Base-by-base conservation (phyloP, 2,113 vertebrate genomes). In the Strix uralensis region DNA sequence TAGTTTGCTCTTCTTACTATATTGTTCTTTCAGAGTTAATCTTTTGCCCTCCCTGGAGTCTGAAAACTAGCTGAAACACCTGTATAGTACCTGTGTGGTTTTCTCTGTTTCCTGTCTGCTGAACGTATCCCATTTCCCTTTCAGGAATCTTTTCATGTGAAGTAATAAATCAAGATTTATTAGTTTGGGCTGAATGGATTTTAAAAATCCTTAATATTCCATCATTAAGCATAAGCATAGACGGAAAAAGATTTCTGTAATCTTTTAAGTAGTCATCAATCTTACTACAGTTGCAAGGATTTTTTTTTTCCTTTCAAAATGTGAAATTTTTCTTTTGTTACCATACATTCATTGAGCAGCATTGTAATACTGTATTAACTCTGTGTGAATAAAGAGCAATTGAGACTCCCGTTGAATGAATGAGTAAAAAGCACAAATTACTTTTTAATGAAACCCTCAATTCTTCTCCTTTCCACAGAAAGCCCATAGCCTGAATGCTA, bases 341-440 rank as follows among this genome's bases (percentile, higher is more conserved):
- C 92, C 80, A 94, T 92, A 95, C 97, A 97, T 96, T 98, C 98
- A 98, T 97, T 98, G 97, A 97, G 96, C 97, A 98, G 97, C 97
- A 96, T 97, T 97, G 97, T 98, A 96, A 98, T 97, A 97, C 96
- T 97, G 97, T 97, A 97, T 97, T 98, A 98, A 96, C 97, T 97
- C 96, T 63, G 86, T 89, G 85, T 97, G 97, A 98, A 98, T 97
- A 97, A 98, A 98, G 97, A 98, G 97, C 96, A 97, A 96, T 97
- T 98, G 97, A 98, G 95, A 96, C 89, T 93, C 89, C 84, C 44
- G 38, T 96, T 97, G 96, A 98, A 98, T 97, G 97, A 98, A 96
- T 86, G 94, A 96, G 90, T 97, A 97, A 98, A 98, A 98, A 98
- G 96, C 96, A 98, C 97, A 98, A 98, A 98, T 98, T 98, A 97